Evolutionary conservation across 1,140 invertebrate genomes (phyloP).

Genomic region (Drosophila tsacasi): DNA sequence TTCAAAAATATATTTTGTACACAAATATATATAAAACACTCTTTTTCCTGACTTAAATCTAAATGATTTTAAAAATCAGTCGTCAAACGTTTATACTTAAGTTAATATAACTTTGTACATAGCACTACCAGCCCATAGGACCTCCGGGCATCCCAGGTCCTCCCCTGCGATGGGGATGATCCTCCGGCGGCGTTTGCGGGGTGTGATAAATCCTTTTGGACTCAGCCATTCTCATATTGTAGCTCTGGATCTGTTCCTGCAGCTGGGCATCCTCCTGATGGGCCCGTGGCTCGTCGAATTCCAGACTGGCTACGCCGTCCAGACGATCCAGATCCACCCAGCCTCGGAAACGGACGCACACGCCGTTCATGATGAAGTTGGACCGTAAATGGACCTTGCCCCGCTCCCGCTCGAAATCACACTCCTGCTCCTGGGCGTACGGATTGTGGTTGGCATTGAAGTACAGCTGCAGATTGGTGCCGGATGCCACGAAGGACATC

Average conservation of each 20-base stretch:
- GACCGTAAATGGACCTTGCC: conserved; percentile 98
- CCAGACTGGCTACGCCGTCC: conserved; percentile 96
- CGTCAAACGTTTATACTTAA: neutral
- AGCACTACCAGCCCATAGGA: conserved; percentile 61
- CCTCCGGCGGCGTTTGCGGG: conserved; percentile 59
- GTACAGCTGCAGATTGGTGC: conserved; percentile 96
- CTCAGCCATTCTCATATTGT: conserved; percentile 87
- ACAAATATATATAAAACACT: neutral
- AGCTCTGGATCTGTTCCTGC: conserved; percentile 94
- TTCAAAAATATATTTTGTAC: neutral
- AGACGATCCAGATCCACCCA: conserved; percentile 97
- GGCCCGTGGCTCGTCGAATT: conserved; percentile 95
- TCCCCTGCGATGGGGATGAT: conserved; percentile 34
- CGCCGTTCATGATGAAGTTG: conserved; percentile 98
- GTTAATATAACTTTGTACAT: neutral
- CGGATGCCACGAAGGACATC: conserved; percentile 96
- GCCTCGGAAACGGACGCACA: conserved; percentile 98
- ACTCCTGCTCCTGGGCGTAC: conserved; percentile 91
- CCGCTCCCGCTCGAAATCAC: conserved; percentile 97
- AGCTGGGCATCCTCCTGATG: conserved; percentile 93
- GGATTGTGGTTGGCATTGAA: conserved; percentile 90
- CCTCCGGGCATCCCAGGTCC: conserved; percentile 32
- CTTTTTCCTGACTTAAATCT: too few relatives aligned
- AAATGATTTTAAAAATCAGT: conserved; percentile 3
- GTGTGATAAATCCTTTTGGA: conserved; percentile 58